Evolutionary conservation across 2,797 vertebrate species (phyloP), one percentile per base, ranked within the genome.

Genomic region (Danio jaintianensis): DNA sequence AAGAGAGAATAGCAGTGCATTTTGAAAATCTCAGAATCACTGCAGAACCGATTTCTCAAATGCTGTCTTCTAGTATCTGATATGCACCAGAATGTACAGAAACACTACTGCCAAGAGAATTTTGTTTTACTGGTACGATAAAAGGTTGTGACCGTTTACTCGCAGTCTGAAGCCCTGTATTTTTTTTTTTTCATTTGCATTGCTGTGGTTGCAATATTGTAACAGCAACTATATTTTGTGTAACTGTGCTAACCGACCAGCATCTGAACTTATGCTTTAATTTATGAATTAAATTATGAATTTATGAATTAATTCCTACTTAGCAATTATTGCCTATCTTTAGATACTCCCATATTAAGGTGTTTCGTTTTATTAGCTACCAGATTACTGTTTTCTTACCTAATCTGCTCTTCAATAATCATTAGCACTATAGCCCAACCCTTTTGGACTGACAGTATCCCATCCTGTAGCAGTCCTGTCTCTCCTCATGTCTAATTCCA

Each of bases 351-450:
- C 59, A 75, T 61, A 43, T 64, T 52, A 75, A 12, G 48, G 45
- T n/a, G 13, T 50, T 75, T 75, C 29, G n/a, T 75, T 45, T 47
- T 15, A 40, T 20, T 29, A 9, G 47, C 73, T 50, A 59, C 59
- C 59, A 75, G 16, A 52, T 50, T 75, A n/a, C 73, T 9, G 12
- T 45, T 75, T 64, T 52, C 73, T 42, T 47, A 62, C 47, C 47
- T 22, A 7, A 18, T 7, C 59, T 75, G 47, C 5, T 11, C 12
- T 47, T 12, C 40, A 13, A 52, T 75, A 40, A 59, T 47, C 59
- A 42, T 75, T 62, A 63, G 6, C n/a, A 58, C 40, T 38, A 40
- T 42, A 66, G 48, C 62, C 48, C 56, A 48, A 59, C 48, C 67
- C 10, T 0, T 36, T 7, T 13, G n/a, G 47, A 42, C 16, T 5